A percentile compares a stretch with the other conserved stretches of the same genome.
Conservation (phyloP, 2,797 vertebrate species). For the Bovichtus variegatus region DNA sequence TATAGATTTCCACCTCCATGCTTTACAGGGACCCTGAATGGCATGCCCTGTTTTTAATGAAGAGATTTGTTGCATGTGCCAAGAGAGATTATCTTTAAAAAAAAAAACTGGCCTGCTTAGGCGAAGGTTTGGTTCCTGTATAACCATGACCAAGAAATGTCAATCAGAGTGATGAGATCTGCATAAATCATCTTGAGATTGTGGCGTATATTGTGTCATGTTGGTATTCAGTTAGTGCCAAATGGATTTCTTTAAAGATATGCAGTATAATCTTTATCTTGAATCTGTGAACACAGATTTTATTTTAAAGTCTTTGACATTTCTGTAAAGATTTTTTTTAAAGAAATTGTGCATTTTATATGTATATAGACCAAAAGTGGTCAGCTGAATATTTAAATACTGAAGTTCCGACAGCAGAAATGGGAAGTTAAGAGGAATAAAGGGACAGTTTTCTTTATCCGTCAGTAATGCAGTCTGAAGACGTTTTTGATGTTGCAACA, state of each 20-base stretch:
- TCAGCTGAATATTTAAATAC: slow-evolving; percentile 28
- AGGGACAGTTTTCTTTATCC: slow-evolving; percentile 25
- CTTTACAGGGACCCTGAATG: slow-evolving; percentile 43
- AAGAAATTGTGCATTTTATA: slow-evolving; percentile 4
- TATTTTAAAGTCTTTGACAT: slow-evolving; percentile 44
- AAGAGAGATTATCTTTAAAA: slow-evolving; percentile 73
- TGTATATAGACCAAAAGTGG: slow-evolving; percentile 14
- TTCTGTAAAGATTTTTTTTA: neutral
- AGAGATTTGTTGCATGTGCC: slow-evolving; percentile 66
- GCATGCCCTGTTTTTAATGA: slow-evolving; percentile 67
- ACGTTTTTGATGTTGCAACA: slow-evolving; percentile 49
- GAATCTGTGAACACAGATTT: slow-evolving; percentile 29
- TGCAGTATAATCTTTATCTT: slow-evolving; percentile 39
- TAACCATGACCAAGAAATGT: slow-evolving; percentile 50
- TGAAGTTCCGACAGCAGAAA: slow-evolving; percentile 30
- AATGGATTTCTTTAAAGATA: slow-evolving; percentile 49
- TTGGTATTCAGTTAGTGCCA: slow-evolving; percentile 40
- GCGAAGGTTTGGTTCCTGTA: slow-evolving; percentile 37
- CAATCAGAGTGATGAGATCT: slow-evolving; percentile 57
- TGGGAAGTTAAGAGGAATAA: slow-evolving; percentile 24
- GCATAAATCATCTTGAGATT: slow-evolving; percentile 59
- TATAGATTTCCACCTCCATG: slow-evolving; percentile 66
- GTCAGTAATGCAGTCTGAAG: slow-evolving; percentile 19
- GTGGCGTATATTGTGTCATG: slow-evolving; percentile 31
- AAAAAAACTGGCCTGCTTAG: slow-evolving; percentile 65